Evolutionary conservation across 2,888 invertebrate species (phyloP), one percentile per base, ranked within the genome.

Genomic region (Eutolmus rufibarbis): DNA sequence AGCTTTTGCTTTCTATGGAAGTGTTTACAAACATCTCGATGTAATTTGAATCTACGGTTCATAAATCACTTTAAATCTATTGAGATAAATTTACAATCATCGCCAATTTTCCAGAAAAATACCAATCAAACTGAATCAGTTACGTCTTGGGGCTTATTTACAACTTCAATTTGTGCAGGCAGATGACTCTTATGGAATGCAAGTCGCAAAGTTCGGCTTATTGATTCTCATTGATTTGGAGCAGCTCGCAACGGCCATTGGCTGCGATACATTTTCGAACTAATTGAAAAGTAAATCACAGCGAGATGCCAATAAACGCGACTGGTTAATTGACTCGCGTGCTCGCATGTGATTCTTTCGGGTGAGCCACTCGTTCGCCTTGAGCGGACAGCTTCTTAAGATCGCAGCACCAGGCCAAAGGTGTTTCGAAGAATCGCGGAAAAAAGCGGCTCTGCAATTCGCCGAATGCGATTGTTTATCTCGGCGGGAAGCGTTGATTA

Each of bases 241-340:
- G 2, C 66, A 66, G 66, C 28, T 66, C 23, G 23, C 23, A 28
- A 28, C 66, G 66, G 66, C 66, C 66, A 66, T 23, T 23, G 66
- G 66, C 66, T 28, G 23, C 66, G 19, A 66, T 12, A 28, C 9
- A 12, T 28, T 28, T 43, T 78, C 12, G 43, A 43, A 40, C 12
- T 40, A 40, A 43, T 78, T 78, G 78, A 43, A 43, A 77, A 78
- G 78, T 78, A 78, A 78, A 78, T 78, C 78, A 28, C 43, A 37
- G 37, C 23, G 43, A 78, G 43, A 78, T 37, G 43, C 40, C 43
- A 43, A 19, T 43, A 78, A 40, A 23, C 40, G 28, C 23, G 66
- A 19, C 66, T 23, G n/a, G 23, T 66, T 66, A 66, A 66, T 66
- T 66, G 28, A 66, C 23, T 66, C 66, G 66, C 28, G 19, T 56